Percentiles rank a stretch among this genome's conserved stretches.
Conservation (phyloP, 2,797 vertebrate species). For the Schizothorax lantsangensis region DNA sequence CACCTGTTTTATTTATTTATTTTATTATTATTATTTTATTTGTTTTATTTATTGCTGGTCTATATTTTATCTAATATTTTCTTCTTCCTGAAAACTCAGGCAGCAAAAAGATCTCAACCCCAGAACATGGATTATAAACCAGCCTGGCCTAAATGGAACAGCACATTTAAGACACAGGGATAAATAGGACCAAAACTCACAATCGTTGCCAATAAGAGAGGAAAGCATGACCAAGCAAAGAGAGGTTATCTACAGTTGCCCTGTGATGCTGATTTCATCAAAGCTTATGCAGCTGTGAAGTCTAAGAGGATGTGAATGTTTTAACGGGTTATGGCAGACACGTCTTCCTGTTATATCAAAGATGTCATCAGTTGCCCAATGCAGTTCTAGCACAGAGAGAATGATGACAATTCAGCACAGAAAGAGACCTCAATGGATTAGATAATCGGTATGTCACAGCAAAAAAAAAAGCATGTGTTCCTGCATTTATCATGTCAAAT, state of each 20-base stretch:
- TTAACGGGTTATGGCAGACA: slow-evolving; percentile 9
- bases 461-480: neutral
- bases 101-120: neutral
- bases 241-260: slow-evolving; percentile 5
- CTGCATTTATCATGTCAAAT: neutral
- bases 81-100: neutral
- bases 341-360: slow-evolving; percentile 11
- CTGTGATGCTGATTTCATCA: neutral
- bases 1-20: neutral
- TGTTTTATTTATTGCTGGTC: neutral
- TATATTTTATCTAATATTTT: neutral
- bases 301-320: slow-evolving; percentile 9
- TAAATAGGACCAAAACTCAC: neutral
- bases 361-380: slow-evolving; percentile 23
- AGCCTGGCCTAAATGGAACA: neutral
- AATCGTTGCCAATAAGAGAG: neutral
- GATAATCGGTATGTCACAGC: neutral
- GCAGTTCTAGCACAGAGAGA: neutral
- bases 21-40: too few species aligned
- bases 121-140: neutral
- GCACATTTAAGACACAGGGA: neutral
- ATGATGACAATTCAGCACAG: neutral
- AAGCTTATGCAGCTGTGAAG: slow-evolving; percentile 9
- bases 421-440: neutral
- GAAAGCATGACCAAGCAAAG: neutral